A percentile compares a stretch with the other conserved stretches of the same genome.
These are phyloP conservation scores for Sweltsa coloradensis DNA, from an alignment of 1,140 invertebrate species.

Conservation along the genomic window DNA sequence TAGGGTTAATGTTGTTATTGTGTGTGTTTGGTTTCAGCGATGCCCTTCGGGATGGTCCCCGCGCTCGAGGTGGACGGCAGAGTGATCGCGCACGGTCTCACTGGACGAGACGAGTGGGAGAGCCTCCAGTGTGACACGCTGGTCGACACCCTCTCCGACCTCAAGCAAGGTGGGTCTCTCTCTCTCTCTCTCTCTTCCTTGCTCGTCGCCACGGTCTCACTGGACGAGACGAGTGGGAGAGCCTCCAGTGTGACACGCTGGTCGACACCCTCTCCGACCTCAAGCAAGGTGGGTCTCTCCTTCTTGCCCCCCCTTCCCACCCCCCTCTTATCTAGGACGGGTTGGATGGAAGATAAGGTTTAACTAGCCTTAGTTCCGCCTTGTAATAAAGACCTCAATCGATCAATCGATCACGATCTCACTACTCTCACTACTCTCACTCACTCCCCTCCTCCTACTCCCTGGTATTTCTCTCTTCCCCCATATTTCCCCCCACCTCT, in stretches of 20 bases:
- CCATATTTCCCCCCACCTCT: too few species aligned
- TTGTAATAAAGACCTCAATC: too few species aligned
- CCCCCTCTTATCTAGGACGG: too few species aligned
- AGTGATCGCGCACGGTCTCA: conserved; percentile 43
- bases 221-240: conserved; percentile 47
- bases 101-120: conserved; percentile 48
- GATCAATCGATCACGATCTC: too few species aligned
- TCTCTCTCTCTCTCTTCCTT: too few species aligned
- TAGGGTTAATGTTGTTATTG: not conserved
- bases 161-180: conserved; percentile 34
- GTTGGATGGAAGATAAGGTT: too few species aligned
- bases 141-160: conserved; percentile 41
- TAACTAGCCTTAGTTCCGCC: too few species aligned
- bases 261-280: conserved; percentile 43
- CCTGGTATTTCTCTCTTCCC: too few species aligned
- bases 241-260: conserved; percentile 44
- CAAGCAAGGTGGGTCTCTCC: conserved; percentile 33
- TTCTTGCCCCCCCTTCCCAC: too few species aligned
- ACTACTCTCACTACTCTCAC: too few species aligned
- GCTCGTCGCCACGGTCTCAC: too few species aligned
- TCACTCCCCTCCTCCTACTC: too few species aligned
- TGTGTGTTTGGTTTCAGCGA: conserved; percentile 23
- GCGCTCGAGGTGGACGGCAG: conserved; percentile 53
- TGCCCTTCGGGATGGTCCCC: conserved; percentile 52
- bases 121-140: conserved; percentile 45